These are phyloP conservation scores for Rhodinocichla rosea DNA, from an alignment of 2,113 vertebrate species.

Conservation along the genomic window DNA sequence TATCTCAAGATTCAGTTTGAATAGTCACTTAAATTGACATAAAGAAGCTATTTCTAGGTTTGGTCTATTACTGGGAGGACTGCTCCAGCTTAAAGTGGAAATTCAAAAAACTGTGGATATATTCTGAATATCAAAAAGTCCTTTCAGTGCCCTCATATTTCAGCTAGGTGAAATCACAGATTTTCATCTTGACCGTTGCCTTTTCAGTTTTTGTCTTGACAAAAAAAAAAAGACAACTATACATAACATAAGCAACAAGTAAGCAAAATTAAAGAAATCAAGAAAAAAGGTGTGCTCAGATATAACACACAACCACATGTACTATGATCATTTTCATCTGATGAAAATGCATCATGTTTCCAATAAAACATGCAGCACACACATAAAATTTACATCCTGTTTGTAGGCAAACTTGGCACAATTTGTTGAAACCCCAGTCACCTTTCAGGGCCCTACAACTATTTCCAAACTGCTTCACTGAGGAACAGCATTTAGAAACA, in stretches of 20 bases:
- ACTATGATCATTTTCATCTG: conserved; percentile 22
- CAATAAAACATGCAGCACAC: conserved; percentile 39
- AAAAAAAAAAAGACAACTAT: neutral
- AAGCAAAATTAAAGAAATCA: conserved; percentile 2
- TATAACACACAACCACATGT: neutral
- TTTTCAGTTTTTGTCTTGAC: neutral
- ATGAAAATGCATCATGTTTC: conserved; percentile 20
- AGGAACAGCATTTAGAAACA: neutral
- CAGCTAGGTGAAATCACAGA: neutral
- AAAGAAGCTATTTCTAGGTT: conserved; percentile 7
- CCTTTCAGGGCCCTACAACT: neutral
- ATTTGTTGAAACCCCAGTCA: neutral
- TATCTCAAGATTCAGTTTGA: neutral
- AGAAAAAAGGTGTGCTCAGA: neutral
- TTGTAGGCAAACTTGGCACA: conserved; percentile 4
- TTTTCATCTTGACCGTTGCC: neutral
- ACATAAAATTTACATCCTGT: conserved; percentile 11
- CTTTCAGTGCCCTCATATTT: neutral
- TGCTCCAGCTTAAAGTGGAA: conserved; percentile 28
- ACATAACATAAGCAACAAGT: neutral
- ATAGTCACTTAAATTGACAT: conserved; percentile 23
- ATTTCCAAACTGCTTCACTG: neutral
- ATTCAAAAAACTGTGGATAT: conserved; percentile 17
- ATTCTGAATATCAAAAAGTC: neutral
- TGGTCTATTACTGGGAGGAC: neutral